Conservation (phyloP, 2,888 invertebrate genomes). For the Drosophila bunnanda region DNA sequence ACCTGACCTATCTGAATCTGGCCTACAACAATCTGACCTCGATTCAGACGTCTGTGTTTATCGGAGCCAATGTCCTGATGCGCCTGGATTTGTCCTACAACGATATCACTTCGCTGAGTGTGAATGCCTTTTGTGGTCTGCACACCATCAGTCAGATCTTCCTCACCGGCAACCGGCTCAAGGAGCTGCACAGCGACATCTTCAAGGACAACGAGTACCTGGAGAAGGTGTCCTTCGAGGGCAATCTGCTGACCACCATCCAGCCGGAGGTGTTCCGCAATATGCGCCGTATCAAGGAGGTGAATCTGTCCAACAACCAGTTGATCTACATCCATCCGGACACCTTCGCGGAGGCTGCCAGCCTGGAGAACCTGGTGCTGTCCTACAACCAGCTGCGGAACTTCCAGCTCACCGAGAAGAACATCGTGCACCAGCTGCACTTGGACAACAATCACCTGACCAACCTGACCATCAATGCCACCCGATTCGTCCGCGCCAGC, state of each 20-base stretch:
- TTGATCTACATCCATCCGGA: slow-evolving; percentile 78
- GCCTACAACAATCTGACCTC: slow-evolving; percentile 82
- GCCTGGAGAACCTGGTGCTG: slow-evolving; percentile 76
- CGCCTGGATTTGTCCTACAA: slow-evolving; percentile 82
- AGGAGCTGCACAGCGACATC: slow-evolving; percentile 75
- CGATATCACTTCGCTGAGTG: slow-evolving; percentile 73
- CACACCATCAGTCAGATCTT: slow-evolving; percentile 79
- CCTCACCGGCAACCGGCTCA: slow-evolving; percentile 79
- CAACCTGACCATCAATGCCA: slow-evolving; percentile 77
- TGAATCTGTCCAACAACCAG: slow-evolving; percentile 82
- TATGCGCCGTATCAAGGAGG: slow-evolving; percentile 80
- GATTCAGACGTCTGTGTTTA: slow-evolving; percentile 82
- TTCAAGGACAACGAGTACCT: slow-evolving; percentile 82
- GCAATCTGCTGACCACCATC: slow-evolving; percentile 78
- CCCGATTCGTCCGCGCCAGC: slow-evolving; percentile 80
- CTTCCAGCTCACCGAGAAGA: slow-evolving; percentile 78
- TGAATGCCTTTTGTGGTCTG: slow-evolving; percentile 82
- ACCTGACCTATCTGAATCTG: slow-evolving; percentile 79
- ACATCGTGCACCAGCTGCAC: slow-evolving; percentile 75
- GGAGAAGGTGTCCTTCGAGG: slow-evolving; percentile 79
- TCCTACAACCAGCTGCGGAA: slow-evolving; percentile 70
- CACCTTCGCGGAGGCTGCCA: slow-evolving; percentile 80
- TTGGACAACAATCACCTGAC: slow-evolving; percentile 81
- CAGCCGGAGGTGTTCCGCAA: slow-evolving; percentile 81
- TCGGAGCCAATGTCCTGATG: slow-evolving; percentile 81